Conservation (phyloP, 2,113 vertebrate genomes). For the Myiagra hebetior region DNA sequence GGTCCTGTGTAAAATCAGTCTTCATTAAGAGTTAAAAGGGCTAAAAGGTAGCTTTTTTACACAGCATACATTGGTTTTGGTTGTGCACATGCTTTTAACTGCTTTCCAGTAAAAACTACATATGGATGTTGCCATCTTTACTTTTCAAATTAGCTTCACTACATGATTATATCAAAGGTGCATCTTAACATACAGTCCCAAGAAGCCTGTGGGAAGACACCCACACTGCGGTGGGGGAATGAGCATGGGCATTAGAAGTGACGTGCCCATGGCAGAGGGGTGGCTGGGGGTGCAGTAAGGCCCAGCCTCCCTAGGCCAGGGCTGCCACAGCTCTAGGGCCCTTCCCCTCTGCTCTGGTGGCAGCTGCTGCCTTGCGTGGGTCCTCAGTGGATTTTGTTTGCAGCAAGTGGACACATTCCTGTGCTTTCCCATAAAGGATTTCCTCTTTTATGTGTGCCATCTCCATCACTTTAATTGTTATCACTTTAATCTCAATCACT, state of each 20-base stretch:
- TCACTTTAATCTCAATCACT: neutral
- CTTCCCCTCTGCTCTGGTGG: fast-evolving
- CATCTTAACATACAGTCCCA: neutral
- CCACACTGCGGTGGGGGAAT: fast-evolving
- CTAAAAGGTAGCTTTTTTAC: neutral
- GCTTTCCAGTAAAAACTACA: neutral
- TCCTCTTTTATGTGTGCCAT: neutral
- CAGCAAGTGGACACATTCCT: neutral
- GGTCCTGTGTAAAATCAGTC: neutral
- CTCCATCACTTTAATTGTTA: neutral
- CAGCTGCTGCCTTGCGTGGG: fast-evolving
- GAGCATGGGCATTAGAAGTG: neutral
- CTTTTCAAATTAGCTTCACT: neutral
- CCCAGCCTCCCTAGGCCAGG: neutral
- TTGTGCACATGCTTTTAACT: neutral
- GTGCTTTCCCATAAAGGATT: neutral
- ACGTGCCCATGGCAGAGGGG: fast-evolving
- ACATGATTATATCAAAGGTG: neutral
- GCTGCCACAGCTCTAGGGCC: neutral
- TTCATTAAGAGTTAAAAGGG: neutral
- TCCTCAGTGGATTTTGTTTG: neutral
- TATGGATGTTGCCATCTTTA: neutral
- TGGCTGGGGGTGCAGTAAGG: neutral
- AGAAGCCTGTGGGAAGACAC: neutral
- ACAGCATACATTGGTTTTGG: neutral